Evolutionary conservation across 1,140 invertebrate species (phyloP), one percentile per base, ranked within the genome.

Genomic region (Theocolax elegans): DNA sequence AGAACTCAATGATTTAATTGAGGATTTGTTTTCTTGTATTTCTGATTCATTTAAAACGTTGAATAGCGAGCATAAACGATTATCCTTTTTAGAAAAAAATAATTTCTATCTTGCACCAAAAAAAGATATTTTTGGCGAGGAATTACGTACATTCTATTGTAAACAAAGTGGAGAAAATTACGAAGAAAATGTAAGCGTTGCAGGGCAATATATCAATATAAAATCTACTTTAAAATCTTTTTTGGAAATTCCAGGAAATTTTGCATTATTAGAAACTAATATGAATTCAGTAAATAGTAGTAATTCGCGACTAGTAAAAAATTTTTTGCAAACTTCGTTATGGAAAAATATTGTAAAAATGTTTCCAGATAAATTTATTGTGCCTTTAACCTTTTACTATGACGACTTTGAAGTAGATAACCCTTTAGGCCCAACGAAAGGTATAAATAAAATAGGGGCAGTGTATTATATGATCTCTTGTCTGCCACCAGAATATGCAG

Each of bases 331-430:
- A 67, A 71, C 68, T 17, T 54, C 44, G n/a, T 67, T 71, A 13
- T 76, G 72, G 75, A 65, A 59, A 60, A 49, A 58, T 38, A 72
- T 56, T 49, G 53, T 53, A 13, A 60, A 66, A 38, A 21, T 60
- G 13, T 72, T 48, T 67, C n/a, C 71, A n/a, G 38, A 46, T 2
- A 59, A 63, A 56, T 67, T 74, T 21, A 51, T 72, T 49, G 67
- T 74, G 53, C 73, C 67, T 0, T 40, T 73, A 40, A 73, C 58
- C 17, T 44, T 75, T 10, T 77, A 74, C 54, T 66, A 72, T 58
- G 75, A 74, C 19, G 72, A 71, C 59, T 76, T 71, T 58, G 44
- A 72, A 62, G 54, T 65, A 46, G 66, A 58, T 17, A 72, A 76
- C 53, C 51, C 56, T 3, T 27, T 75, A 49, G 67, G 66, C 3